phyloP scores from a whole-genome alignment of 2,888 invertebrate species.

The Drosophila robusta region DNA sequence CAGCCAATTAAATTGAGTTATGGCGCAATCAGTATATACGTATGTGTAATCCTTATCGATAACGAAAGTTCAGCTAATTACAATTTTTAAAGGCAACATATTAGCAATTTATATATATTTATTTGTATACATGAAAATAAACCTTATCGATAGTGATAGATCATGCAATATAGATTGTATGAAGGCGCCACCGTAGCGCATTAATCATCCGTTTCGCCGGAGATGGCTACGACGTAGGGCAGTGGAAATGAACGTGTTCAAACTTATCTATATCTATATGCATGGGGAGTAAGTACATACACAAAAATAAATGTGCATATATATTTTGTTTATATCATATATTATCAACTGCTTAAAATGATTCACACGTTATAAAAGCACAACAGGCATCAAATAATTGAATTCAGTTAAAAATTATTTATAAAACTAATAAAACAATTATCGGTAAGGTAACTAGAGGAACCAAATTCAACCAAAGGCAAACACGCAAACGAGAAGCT shows the following conservation, averaged over 20 bases:
- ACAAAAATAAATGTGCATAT: constrained; percentile 2
- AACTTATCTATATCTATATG: constrained; percentile 31
- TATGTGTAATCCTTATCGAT: background rate
- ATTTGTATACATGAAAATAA: background rate
- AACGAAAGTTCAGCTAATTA: background rate
- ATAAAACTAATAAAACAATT: constrained; percentile 24
- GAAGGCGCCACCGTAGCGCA: constrained; percentile 57
- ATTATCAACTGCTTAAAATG: constrained; percentile 53
- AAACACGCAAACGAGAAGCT: constrained; percentile 39
- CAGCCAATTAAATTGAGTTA: background rate
- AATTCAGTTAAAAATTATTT: constrained; percentile 10
- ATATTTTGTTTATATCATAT: constrained; percentile 17
- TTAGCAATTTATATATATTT: background rate
- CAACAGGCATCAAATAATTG: constrained; percentile 17
- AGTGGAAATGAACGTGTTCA: constrained; percentile 16
- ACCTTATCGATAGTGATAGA: constrained; percentile 31
- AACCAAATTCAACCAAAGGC: constrained; percentile 9
- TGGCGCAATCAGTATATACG: background rate
- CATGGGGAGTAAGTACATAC: constrained; percentile 6
- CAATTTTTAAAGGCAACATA: background rate
- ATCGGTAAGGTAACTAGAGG: constrained; percentile 32
- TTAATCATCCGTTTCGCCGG: constrained; percentile 38
- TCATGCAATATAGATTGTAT: constrained; percentile 55
- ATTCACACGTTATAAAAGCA: constrained; percentile 52
- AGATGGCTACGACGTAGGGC: constrained; percentile 12